phyloP scores from a whole-genome alignment of 2,113 vertebrate species.

The Paedocypris sp. region DNA sequence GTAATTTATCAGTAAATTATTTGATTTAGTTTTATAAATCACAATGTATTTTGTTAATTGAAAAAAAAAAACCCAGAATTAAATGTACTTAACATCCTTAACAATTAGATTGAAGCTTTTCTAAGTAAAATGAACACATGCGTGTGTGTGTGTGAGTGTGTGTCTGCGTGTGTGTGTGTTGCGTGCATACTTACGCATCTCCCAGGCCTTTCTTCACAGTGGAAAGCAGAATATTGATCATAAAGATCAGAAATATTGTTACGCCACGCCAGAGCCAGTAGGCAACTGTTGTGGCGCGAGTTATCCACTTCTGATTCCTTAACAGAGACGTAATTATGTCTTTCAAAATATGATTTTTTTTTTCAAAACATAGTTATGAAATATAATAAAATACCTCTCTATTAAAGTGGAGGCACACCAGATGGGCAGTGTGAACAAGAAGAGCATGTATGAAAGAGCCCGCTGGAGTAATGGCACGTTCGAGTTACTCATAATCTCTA shows the following conservation, averaged over 20 bases:
- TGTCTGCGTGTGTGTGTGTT: not conserved
- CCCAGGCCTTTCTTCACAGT: not conserved
- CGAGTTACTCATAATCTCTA: slow-evolving; percentile 30
- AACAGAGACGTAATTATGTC: not conserved
- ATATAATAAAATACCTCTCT: slow-evolving; percentile 34
- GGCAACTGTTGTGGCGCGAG: not conserved
- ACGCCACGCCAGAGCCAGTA: slow-evolving; percentile 25
- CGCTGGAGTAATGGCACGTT: not conserved
- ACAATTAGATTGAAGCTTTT: too few species aligned
- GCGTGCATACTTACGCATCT: slow-evolving; percentile 7
- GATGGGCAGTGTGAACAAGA: slow-evolving; percentile 26
- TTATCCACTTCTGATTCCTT: slow-evolving; percentile 31
- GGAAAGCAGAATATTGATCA: not conserved
- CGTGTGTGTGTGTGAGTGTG: too few species aligned
- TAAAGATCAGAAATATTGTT: not conserved
- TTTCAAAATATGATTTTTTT: not conserved
- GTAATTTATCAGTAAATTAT: too few species aligned
- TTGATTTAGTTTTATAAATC: too few species aligned
- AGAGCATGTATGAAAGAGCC: slow-evolving; percentile 35
- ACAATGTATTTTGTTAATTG: too few species aligned
- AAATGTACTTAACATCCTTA: slow-evolving; percentile 34
- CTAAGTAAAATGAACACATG: too few species aligned
- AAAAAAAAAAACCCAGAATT: too few species aligned
- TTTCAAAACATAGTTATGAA: not conserved
- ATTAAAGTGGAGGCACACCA: slow-evolving; percentile 16